Evolutionary conservation across 2,113 vertebrate genomes (phyloP).

Genomic region (Murina feae): DNA sequence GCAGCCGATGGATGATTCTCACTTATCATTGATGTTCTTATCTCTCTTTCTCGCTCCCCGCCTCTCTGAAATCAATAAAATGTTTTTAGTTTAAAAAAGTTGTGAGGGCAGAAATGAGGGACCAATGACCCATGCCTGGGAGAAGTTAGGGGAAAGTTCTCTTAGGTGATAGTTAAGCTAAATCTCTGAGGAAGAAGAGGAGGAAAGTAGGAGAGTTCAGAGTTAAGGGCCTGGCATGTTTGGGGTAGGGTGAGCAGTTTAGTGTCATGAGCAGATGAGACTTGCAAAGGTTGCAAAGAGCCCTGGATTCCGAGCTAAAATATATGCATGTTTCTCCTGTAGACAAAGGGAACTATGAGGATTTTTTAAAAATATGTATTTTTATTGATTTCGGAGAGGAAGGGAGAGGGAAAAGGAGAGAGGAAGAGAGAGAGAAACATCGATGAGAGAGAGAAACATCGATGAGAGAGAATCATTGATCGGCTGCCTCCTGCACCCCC

Average conservation of each 20-base stretch:
- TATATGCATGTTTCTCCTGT: background rate
- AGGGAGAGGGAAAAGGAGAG: too few species aligned
- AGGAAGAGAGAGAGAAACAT: too few species aligned
- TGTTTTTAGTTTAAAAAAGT: background rate
- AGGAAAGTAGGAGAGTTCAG: background rate
- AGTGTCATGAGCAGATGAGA: background rate
- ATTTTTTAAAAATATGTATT: too few species aligned
- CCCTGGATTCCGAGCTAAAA: background rate
- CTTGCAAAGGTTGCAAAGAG: background rate
- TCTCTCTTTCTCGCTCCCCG: too few species aligned
- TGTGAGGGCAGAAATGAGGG: background rate
- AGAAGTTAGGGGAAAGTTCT: background rate
- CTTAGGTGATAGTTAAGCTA: background rate
- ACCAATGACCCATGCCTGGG: background rate
- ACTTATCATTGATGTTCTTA: too few species aligned
- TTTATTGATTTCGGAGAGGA: too few species aligned
- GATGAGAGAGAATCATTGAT: too few species aligned
- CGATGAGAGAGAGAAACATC: too few species aligned
- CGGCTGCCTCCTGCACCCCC: too few species aligned
- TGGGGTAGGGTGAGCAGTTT: background rate
- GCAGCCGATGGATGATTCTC: too few species aligned
- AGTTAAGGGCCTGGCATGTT: background rate
- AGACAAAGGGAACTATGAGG: background rate
- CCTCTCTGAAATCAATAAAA: too few species aligned
- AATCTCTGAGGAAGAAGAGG: background rate